Evolutionary conservation across 2,888 invertebrate genomes (phyloP), one percentile per base, ranked within the genome.

Genomic region (Pocota personata): DNA sequence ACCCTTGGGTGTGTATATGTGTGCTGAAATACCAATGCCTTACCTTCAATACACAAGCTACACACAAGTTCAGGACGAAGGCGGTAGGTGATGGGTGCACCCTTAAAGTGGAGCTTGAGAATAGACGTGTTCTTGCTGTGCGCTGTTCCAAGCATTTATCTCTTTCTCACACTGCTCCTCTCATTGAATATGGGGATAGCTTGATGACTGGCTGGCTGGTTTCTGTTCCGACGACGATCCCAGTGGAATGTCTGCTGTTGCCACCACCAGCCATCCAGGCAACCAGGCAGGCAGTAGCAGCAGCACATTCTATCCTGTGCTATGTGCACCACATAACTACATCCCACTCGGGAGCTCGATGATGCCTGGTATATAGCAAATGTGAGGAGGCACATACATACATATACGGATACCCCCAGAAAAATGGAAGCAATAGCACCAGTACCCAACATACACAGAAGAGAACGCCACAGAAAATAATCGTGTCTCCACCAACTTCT

Each of bases 401-500:
- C 4, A 4, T 24, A 4, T 24, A 24, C 4, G 24, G 2, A 24
- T 24, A 43, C 14, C 43, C n/a, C 40, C 52, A 57, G 27, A 64
- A 72, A 79, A 78, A 27, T 52, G 62, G 67, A 19, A 64, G 37
- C 21, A 77, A 14, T 43, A 66, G 50, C 73, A 60, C 37, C 52
- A 62, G 27, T 24, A 16, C 66, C 60, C n/a, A 60, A 40, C 66
- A 8, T 66, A 72, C 57, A 86, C 52, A 72, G 66, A 72, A 71
- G 80, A 80, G 84, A 86, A 76, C 76, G 52, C 80, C 76, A 60
- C 66, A 71, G 58, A 76, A 82, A 82, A 73, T 62, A 82, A 77
- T 77, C 86, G 72, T n/a, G n/a, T 86, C 86, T 77, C 66, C 72
- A 52, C 77, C 71, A 72, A 62, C 55, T 80, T 80, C 84, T 71